Percentiles rank a stretch among this genome's conserved stretches.
Conservation (phyloP, 2,888 invertebrate genomes). For the Polymixis lichenea region DNA sequence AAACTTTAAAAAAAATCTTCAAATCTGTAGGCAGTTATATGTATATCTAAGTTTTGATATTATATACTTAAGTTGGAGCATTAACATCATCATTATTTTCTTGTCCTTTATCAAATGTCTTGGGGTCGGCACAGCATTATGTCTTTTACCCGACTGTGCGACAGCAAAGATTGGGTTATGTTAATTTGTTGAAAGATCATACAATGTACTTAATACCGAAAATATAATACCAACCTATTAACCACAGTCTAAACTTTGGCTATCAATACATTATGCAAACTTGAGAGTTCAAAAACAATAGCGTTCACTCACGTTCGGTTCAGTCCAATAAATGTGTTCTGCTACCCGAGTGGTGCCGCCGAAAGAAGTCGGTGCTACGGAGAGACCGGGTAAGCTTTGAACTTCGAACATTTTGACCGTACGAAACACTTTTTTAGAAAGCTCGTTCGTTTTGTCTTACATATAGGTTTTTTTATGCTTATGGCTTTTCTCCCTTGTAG, state of each 20-base stretch:
- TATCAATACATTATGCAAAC: slow-evolving; percentile 63
- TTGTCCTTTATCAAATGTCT: background rate
- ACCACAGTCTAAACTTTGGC: slow-evolving; percentile 33
- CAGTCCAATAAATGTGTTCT: slow-evolving; percentile 72
- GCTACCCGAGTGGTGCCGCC: slow-evolving; percentile 64
- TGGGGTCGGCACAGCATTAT: no score
- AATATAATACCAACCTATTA: slow-evolving; percentile 23
- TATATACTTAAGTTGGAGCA: background rate
- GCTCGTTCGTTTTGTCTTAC: no score
- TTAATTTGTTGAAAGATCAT: background rate
- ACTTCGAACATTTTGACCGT: slow-evolving; percentile 51
- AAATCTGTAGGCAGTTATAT: background rate
- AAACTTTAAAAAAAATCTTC: background rate
- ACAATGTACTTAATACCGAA: background rate
- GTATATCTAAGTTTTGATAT: background rate
- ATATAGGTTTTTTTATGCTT: no score
- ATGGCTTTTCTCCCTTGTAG: background rate
- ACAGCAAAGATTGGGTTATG: no score
- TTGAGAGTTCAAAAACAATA: slow-evolving; percentile 64
- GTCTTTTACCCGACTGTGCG: background rate
- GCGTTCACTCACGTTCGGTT: slow-evolving; percentile 71
- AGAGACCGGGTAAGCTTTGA: slow-evolving; percentile 17
- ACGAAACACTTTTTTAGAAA: no score
- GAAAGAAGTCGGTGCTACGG: slow-evolving; percentile 66
- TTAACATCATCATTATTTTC: background rate